Evolutionary conservation across 2,888 invertebrate genomes (phyloP).

Genomic region (Phaonia tiefii): DNA sequence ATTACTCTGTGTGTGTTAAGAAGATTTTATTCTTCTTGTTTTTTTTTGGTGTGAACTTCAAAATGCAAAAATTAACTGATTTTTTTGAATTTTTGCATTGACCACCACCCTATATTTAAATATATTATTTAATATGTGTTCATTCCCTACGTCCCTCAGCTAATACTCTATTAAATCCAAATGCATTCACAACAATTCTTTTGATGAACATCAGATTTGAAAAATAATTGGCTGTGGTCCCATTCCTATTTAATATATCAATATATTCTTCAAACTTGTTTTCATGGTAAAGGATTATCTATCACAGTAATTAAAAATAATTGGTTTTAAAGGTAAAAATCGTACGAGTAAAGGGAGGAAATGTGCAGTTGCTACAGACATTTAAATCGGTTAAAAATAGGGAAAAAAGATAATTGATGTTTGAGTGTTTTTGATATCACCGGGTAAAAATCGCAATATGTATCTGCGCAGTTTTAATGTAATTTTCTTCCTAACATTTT

Average conservation of each 20-base stretch:
- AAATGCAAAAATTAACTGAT: slow-evolving; percentile 39
- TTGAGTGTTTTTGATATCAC: too few species aligned
- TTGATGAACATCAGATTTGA: slow-evolving; percentile 39
- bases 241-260: slow-evolving; percentile 46
- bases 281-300: slow-evolving; percentile 24
- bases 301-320: slow-evolving; percentile 19
- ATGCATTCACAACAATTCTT: slow-evolving; percentile 41
- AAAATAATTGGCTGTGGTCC: slow-evolving; percentile 63
- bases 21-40: too few species aligned
- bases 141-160: slow-evolving; percentile 11
- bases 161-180: slow-evolving; percentile 39
- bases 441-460: too few species aligned
- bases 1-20: slow-evolving; percentile 26
- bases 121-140: background rate
- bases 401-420: too few species aligned
- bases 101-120: slow-evolving; percentile 21
- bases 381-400: background rate
- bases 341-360: slow-evolving; percentile 18
- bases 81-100: slow-evolving; percentile 67
- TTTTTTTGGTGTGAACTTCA: slow-evolving; percentile 10
- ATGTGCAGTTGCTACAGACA: slow-evolving; percentile 1
- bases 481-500: too few species aligned
- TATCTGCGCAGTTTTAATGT: too few species aligned
- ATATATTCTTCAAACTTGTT: slow-evolving; percentile 24
- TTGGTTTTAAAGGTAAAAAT: slow-evolving; percentile 37